Base-by-base conservation (phyloP, 2,113 vertebrate species). In the Melanotaenia duboulayi region DNA sequence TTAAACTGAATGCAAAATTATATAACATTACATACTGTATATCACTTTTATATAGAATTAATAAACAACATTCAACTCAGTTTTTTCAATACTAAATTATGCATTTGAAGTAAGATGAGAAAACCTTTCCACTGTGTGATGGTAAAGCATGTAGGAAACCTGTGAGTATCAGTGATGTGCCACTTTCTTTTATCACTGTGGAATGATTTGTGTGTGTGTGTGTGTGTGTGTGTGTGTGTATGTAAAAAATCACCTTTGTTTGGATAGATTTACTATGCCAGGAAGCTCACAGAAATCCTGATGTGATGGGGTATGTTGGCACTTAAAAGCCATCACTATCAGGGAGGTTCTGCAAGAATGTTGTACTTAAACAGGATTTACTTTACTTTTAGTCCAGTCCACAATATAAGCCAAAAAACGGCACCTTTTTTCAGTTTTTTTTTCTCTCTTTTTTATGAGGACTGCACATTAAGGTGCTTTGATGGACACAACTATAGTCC, bases 61-160 rank as follows among this genome's bases (percentile, higher is more conserved):
- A 85, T 84, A 86, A 86, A 83, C 84, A 84, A 88, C 89, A 90
- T 87, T 90, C 78, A 87, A 81, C 76, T 85, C 71, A 84, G 70
- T 72, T 68, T 86, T 74, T 81, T 70, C 58, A 86, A 74, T 81
- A 77, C 83, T 84, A 87, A 86, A 89, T 52, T 32, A 78, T 52
- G 78, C 80, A 81, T 85, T 89, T 80, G 81, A 89, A 91, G 78
- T 72, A 83, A 83, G 68, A 84, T 28, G 50, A 75, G 81, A n/a
- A 40, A 83, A 85, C 63, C 70, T 68, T 81, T 54, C 58, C 46
- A 71, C 63, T 28, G 49, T 61, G 65, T 78, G 75, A 80, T n/a
- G 7, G n/a, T 60, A 83, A 82, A 83, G 75, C 51, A 58, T 60
- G 32, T 84, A 67, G 22, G 64, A 65, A 78, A 85, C 57, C 60